These are phyloP conservation scores for Echinometra lucunter DNA, from an alignment of 53 echinoderm and acorn worm genomes.

Conservation along the genomic window DNA sequence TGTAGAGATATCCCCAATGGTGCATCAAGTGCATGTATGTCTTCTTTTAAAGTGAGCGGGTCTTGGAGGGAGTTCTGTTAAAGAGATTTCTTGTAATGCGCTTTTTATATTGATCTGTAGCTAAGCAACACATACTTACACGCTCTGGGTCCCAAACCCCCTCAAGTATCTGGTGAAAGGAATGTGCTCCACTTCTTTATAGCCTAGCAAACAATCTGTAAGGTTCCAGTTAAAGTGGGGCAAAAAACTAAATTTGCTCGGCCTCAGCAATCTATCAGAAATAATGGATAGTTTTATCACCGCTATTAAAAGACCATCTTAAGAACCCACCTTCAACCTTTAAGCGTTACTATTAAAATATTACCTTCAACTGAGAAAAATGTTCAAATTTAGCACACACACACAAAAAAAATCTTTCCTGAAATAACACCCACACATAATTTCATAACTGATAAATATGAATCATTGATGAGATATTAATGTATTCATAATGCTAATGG, in stretches of 20 bases:
- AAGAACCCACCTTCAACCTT: background rate
- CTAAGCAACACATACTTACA: slow-evolving; percentile 28
- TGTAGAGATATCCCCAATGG: background rate
- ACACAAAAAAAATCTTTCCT: no score
- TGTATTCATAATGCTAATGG: background rate
- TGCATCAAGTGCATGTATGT: background rate
- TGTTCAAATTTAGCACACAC: no score
- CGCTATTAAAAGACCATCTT: background rate
- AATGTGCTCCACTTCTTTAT: slow-evolving; percentile 13
- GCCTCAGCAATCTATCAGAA: background rate
- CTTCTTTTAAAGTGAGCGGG: background rate
- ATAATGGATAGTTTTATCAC: background rate
- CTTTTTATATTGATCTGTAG: slow-evolving; percentile 54
- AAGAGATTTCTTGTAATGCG: slow-evolving; percentile 29
- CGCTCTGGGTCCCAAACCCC: background rate
- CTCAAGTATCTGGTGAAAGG: slow-evolving; percentile 16
- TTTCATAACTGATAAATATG: background rate
- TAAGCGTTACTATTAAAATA: no score
- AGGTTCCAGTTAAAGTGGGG: background rate
- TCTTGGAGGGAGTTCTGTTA: background rate
- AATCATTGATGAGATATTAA: background rate
- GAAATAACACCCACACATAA: background rate
- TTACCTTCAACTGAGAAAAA: no score
- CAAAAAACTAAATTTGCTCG: background rate
- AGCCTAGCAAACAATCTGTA: background rate